Conservation (phyloP, 2,113 vertebrate species). For the Coregonus clupeaformis region DNA sequence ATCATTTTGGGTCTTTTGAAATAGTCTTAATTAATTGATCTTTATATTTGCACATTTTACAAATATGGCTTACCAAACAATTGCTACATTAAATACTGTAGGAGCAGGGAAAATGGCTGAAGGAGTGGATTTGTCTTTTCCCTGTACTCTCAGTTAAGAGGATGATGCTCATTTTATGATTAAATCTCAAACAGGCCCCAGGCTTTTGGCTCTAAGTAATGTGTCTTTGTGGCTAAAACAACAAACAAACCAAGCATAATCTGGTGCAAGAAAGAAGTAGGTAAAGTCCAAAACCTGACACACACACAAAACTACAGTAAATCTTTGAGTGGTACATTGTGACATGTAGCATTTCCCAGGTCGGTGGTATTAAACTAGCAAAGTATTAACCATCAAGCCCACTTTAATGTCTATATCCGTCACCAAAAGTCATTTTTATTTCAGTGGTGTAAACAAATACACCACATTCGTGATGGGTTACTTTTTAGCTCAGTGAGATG, state of each 20-base stretch:
- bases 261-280: neutral
- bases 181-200: constrained; percentile 41
- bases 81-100: neutral
- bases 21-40: neutral
- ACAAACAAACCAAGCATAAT: constrained; percentile 27
- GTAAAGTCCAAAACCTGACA: constrained; percentile 9
- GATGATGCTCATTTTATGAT: constrained; percentile 30
- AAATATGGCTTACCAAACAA: neutral
- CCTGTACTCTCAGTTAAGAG: constrained; percentile 31
- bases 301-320: neutral
- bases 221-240: constrained; percentile 5
- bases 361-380: too few species aligned
- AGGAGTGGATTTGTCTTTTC: constrained; percentile 38
- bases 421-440: too few species aligned
- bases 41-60: neutral
- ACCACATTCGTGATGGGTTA: neutral
- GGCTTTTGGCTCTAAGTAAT: constrained; percentile 24
- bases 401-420: too few species aligned
- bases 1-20: too few species aligned
- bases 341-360: too few species aligned
- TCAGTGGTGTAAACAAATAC: neutral
- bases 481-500: neutral
- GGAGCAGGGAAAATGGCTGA: constrained; percentile 2
- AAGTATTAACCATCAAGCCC: too few species aligned
- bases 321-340: too few species aligned